These are phyloP conservation scores for Crenuchus spilurus DNA, from an alignment of 2,797 vertebrate genomes.

Conservation along the genomic window DNA sequence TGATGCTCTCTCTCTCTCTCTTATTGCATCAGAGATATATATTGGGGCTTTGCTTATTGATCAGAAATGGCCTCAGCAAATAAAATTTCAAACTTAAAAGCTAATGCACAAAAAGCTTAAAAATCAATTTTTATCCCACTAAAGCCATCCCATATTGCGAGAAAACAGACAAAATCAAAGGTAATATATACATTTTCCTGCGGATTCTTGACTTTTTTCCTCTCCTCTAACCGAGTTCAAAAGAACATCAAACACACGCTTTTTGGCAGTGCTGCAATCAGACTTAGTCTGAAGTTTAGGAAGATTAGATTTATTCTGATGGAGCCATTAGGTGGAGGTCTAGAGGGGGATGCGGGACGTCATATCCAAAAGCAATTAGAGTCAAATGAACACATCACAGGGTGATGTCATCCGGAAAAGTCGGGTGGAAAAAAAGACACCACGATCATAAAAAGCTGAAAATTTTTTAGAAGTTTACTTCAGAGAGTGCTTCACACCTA, in stretches of 20 bases:
- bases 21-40: constrained; percentile 80
- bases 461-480: background rate
- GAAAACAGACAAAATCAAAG: constrained; percentile 84
- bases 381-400: constrained; percentile 67
- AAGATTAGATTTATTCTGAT: constrained; percentile 59
- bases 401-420: constrained; percentile 73
- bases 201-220: constrained; percentile 78
- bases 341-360: constrained; percentile 74
- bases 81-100: constrained; percentile 83
- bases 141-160: constrained; percentile 76
- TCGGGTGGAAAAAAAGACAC: background rate
- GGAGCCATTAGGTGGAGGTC: constrained; percentile 74
- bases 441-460: constrained; percentile 3
- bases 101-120: constrained; percentile 85
- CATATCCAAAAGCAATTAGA: constrained; percentile 81
- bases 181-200: constrained; percentile 81
- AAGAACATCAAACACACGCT: constrained; percentile 76
- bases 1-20: constrained; percentile 34
- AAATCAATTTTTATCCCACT: constrained; percentile 86
- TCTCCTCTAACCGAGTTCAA: constrained; percentile 74
- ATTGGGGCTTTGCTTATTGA: constrained; percentile 82
- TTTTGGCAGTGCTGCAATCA: constrained; percentile 67
- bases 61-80: constrained; percentile 82
- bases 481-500: constrained; percentile 1
- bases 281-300: constrained; percentile 75